Conservation (phyloP, 2,797 vertebrate genomes). For the Tokudaia tokunoshimensis region DNA sequence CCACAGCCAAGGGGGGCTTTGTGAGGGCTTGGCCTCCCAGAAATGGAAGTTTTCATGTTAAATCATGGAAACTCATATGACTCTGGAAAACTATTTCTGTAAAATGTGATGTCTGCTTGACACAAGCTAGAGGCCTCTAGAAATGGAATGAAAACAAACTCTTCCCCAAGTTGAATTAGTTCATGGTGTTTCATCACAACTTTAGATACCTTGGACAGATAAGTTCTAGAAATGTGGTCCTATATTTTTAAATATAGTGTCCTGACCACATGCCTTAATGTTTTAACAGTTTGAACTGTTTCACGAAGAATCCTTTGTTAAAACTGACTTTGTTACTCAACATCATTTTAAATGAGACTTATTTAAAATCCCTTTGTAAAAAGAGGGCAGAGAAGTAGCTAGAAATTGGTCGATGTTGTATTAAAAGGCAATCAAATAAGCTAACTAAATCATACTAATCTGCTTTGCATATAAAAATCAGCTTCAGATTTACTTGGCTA, state of each 20-base stretch:
- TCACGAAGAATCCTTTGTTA: neutral
- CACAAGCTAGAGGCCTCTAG: neutral
- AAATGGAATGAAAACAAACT: neutral
- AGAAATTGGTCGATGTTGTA: neutral
- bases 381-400: neutral
- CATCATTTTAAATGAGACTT: neutral
- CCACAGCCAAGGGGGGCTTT: neutral
- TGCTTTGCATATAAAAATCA: neutral
- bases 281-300: slow-evolving; percentile 48
- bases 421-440: slow-evolving; percentile 21
- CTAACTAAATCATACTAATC: neutral
- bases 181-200: neutral
- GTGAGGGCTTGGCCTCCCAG: neutral
- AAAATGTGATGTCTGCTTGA: neutral
- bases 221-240: neutral
- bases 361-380: slow-evolving; percentile 28
- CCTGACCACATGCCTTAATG: neutral
- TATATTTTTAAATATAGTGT: neutral
- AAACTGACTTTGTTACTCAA: slow-evolving; percentile 1
- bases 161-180: neutral
- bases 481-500: neutral
- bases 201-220: neutral
- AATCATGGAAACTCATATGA: neutral
- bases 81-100: slow-evolving; percentile 25
- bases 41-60: slow-evolving; percentile 52